Evolutionary conservation across 2,113 vertebrate genomes (phyloP).

Genomic region (Otocyon megalotis): DNA sequence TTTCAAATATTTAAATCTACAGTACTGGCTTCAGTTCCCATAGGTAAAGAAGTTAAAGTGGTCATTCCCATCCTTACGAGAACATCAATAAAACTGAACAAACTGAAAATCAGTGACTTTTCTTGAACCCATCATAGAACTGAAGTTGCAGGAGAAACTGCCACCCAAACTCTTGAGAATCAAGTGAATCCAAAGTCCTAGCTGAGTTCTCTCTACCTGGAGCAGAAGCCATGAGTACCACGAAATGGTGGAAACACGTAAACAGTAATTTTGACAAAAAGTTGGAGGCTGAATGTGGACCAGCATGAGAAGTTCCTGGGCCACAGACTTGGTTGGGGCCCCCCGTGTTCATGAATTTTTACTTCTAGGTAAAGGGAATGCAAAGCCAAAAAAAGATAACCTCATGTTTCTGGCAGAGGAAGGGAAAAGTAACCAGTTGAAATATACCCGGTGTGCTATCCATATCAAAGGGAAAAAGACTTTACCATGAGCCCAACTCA

Average conservation of each 20-base stretch:
- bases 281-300: background rate
- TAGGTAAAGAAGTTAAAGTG: background rate
- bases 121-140: background rate
- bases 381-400: background rate
- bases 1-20: background rate
- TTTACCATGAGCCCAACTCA: background rate
- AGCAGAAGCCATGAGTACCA: background rate
- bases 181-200: background rate
- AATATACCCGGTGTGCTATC: background rate
- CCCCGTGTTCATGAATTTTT: background rate
- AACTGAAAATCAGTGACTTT: background rate
- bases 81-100: background rate
- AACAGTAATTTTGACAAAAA: background rate
- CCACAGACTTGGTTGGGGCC: background rate
- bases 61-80: background rate
- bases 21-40: background rate
- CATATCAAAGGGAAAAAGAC: background rate
- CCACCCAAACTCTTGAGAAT: background rate
- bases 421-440: background rate
- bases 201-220: background rate
- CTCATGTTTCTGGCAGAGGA: background rate
- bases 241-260: background rate
- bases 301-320: background rate
- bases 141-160: background rate
- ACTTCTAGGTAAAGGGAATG: background rate